These are phyloP conservation scores for Astropecten irregularis DNA, from an alignment of 53 echinoderm and acorn worm genomes.

Conservation along the genomic window DNA sequence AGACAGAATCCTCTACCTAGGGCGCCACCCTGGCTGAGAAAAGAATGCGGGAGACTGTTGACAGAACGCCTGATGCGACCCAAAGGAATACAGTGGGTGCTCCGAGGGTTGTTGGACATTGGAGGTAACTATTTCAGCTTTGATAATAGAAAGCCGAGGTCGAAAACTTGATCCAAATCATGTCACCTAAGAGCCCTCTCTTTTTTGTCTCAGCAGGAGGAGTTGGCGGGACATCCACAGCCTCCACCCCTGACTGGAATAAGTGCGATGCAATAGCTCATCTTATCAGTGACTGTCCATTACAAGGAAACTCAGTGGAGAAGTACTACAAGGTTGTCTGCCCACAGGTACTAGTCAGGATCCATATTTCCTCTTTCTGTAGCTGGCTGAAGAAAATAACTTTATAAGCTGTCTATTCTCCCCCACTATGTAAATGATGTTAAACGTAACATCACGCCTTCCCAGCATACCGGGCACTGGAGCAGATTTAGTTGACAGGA, in stretches of 20 bases:
- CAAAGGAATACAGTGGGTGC: slow-evolving; percentile 79
- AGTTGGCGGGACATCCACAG: neutral
- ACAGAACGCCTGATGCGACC: slow-evolving; percentile 79
- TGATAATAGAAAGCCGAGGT: no score
- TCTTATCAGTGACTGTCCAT: slow-evolving; percentile 71
- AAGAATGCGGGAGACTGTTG: slow-evolving; percentile 77
- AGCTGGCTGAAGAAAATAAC: no score
- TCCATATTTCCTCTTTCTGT: no score
- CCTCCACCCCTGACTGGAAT: slow-evolving; percentile 61
- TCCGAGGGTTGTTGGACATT: slow-evolving; percentile 77
- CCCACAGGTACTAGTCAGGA: slow-evolving; percentile 67
- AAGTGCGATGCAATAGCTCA: slow-evolving; percentile 81
- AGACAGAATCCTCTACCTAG: slow-evolving; percentile 70
- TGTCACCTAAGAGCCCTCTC: no score
- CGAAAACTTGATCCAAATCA: no score
- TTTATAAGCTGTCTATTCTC: no score
- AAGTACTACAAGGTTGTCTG: slow-evolving; percentile 72
- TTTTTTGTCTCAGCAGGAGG: neutral
- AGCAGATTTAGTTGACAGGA: no score
- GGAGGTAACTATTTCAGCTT: slow-evolving; percentile 58
- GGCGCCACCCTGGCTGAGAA: slow-evolving; percentile 81
- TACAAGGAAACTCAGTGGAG: slow-evolving; percentile 43
- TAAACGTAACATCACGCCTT: no score
- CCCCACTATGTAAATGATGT: no score
- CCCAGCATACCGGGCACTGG: no score